Evolutionary conservation across 2,888 invertebrate species (phyloP).

Genomic region (Maniola hyperantus): DNA sequence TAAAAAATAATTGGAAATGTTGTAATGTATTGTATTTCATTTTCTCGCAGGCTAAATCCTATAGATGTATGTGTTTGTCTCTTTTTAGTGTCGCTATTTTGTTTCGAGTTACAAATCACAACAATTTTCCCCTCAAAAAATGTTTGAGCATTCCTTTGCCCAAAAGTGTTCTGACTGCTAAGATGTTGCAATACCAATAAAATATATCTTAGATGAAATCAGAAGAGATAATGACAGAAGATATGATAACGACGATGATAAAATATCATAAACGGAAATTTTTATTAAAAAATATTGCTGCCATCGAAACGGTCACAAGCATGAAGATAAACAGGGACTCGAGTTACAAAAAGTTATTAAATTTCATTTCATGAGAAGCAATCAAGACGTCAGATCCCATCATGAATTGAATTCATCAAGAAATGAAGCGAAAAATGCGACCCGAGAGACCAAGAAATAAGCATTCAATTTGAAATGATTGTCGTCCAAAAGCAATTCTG

Average conservation of each 20-base stretch:
- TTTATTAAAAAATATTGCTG: too few relatives aligned
- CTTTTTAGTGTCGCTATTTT: too few relatives aligned
- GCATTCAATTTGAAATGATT: neutral
- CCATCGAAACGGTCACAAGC: too few relatives aligned
- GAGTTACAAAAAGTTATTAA: too few relatives aligned
- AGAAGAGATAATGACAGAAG: neutral
- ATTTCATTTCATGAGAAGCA: neutral
- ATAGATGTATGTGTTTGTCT: too few relatives aligned
- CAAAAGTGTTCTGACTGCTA: too few relatives aligned
- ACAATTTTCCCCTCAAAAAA: neutral
- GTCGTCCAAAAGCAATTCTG: slow-evolving; percentile 6
- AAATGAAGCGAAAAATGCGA: slow-evolving; percentile 1
- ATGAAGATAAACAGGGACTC: too few relatives aligned
- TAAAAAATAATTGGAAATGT: too few relatives aligned
- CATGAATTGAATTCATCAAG: neutral
- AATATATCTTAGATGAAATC: neutral
- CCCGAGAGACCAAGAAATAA: neutral
- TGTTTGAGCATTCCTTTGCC: neutral
- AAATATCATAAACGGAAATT: neutral
- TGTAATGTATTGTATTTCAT: too few relatives aligned
- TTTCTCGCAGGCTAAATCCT: too few relatives aligned
- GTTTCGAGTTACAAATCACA: too few relatives aligned
- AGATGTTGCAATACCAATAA: too few relatives aligned
- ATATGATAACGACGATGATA: neutral
- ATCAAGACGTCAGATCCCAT: slow-evolving; percentile 1